Conservation (phyloP, 2,113 vertebrate genomes). For the Pleuronectes platessa region DNA sequence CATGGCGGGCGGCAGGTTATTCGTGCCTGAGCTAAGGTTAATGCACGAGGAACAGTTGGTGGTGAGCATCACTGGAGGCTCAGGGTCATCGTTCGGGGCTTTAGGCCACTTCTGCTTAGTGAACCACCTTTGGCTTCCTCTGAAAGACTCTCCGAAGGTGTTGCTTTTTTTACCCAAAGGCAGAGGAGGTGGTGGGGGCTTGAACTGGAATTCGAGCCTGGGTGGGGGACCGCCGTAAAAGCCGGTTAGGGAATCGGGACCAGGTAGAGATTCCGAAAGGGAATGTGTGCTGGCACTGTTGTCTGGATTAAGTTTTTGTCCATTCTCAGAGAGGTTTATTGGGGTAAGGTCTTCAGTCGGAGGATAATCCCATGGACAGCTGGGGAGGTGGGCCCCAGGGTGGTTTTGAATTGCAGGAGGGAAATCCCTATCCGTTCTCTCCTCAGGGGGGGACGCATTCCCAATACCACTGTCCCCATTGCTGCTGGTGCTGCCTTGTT, state of each 20-base stretch:
- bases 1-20: slow-evolving; percentile 88
- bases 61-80: slow-evolving; percentile 80
- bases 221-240: slow-evolving; percentile 83
- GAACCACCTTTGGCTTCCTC: slow-evolving; percentile 85
- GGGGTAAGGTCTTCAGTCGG: slow-evolving; percentile 70
- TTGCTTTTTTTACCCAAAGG: slow-evolving; percentile 78
- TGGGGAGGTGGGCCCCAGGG: slow-evolving; percentile 82
- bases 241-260: slow-evolving; percentile 68
- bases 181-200: slow-evolving; percentile 81
- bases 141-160: slow-evolving; percentile 61
- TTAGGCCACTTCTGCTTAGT: slow-evolving; percentile 89
- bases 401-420: slow-evolving; percentile 85
- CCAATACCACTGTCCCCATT: slow-evolving; percentile 95
- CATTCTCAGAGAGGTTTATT: slow-evolving; percentile 77
- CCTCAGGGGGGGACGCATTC: slow-evolving; percentile 89
- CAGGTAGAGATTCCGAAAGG: slow-evolving; percentile 77
- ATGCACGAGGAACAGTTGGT: slow-evolving; percentile 80
- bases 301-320: slow-evolving; percentile 56
- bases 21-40: slow-evolving; percentile 77
- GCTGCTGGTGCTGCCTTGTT: slow-evolving; percentile 88
- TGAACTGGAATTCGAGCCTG: slow-evolving; percentile 82
- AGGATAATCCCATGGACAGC: slow-evolving; percentile 85
- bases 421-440: slow-evolving; percentile 88
- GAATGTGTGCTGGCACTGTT: slow-evolving; percentile 62
- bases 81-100: slow-evolving; percentile 79